A percentile compares a stretch with the other conserved stretches of the same genome.
Conservation (phyloP, 2,888 invertebrate species). For the Lymantria monacha region DNA sequence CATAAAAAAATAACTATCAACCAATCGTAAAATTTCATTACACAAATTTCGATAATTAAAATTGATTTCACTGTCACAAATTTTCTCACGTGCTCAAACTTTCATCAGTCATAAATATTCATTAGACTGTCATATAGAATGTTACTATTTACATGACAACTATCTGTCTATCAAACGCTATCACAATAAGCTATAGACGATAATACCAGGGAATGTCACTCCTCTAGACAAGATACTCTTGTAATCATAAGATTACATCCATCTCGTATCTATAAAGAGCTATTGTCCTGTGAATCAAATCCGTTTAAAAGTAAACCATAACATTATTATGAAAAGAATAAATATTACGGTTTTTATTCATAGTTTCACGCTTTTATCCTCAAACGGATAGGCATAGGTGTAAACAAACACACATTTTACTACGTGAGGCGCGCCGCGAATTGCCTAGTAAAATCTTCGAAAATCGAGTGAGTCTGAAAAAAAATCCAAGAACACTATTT, state of each 20-base stretch:
- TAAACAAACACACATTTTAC: too few species aligned
- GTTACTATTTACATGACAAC: conserved; percentile 31
- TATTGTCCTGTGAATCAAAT: background rate
- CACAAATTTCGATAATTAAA: too few species aligned
- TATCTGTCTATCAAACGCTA: conserved; percentile 29
- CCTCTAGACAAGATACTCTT: conserved; percentile 24
- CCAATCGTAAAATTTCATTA: too few species aligned
- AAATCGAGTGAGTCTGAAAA: too few species aligned
- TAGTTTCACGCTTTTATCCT: too few species aligned
- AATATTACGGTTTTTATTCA: too few species aligned
- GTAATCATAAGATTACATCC: conserved; percentile 33
- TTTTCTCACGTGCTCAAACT: background rate
- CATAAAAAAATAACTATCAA: too few species aligned
- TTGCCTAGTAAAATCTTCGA: too few species aligned
- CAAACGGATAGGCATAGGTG: too few species aligned
- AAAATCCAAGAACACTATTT: too few species aligned
- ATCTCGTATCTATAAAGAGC: conserved; percentile 9
- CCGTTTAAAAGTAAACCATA: background rate
- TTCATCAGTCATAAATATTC: conserved; percentile 30
- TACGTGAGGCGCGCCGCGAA: too few species aligned
- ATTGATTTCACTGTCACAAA: background rate
- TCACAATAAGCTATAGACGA: conserved; percentile 32
- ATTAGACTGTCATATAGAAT: conserved; percentile 22
- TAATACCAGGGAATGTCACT: conserved; percentile 32
- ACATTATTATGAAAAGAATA: background rate